Evolutionary conservation across 2,113 vertebrate genomes (phyloP).

Genomic region (Apodemus sylvaticus): DNA sequence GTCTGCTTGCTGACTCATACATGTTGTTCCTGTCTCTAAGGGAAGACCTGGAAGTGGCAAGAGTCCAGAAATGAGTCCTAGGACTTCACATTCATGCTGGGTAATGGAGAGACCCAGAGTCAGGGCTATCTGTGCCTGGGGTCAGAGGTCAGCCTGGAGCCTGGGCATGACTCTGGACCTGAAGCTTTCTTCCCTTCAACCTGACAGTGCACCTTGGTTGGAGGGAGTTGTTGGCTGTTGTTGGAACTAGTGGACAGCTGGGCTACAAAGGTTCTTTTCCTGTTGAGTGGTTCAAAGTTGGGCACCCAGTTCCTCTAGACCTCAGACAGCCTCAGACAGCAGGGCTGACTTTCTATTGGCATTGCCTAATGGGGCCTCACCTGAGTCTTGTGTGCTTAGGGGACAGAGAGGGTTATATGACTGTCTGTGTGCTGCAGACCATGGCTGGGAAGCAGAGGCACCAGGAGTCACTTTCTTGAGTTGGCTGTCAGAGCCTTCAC

Average conservation of each 20-base stretch:
- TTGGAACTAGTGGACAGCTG: background rate
- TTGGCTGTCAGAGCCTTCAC: background rate
- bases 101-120: too few species aligned
- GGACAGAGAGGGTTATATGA: background rate
- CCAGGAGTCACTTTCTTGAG: background rate
- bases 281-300: background rate
- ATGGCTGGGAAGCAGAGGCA: rapidly evolving
- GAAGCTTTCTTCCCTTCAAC: background rate
- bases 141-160: background rate
- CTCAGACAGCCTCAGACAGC: rapidly evolving
- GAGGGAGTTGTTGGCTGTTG: background rate
- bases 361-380: background rate
- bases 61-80: too few species aligned
- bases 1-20: background rate
- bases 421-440: background rate
- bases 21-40: background rate
- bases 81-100: rapidly evolving
- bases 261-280: background rate
- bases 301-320: background rate
- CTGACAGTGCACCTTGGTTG: background rate
- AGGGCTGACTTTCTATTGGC: background rate
- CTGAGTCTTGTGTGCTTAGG: too few species aligned
- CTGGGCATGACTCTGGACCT: background rate
- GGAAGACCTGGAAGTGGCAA: rapidly evolving
- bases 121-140: background rate